Conservation (phyloP, 2,113 vertebrate species). For the Dipodomys spectabilis region DNA sequence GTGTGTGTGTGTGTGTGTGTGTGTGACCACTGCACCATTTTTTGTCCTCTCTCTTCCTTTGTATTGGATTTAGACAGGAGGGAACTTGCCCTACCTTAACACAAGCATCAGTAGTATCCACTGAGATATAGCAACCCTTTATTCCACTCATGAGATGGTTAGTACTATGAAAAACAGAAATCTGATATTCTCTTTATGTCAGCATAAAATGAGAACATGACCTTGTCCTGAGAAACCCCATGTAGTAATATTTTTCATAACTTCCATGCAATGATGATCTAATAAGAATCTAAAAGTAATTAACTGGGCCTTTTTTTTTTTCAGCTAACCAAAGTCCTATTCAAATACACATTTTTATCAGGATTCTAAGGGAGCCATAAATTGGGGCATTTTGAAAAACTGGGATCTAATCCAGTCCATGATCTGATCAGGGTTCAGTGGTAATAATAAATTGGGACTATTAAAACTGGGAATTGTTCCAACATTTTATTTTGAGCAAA, state of each 20-base stretch:
- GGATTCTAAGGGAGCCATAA: conserved; percentile 87
- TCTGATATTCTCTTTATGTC: conserved; percentile 83
- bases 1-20: too few relatives aligned
- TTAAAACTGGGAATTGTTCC: conserved; percentile 89
- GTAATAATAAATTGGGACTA: conserved; percentile 91
- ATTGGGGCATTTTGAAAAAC: conserved; percentile 89
- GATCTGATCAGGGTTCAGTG: conserved; percentile 91
- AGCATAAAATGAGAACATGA: conserved; percentile 84
- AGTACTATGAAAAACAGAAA: conserved; percentile 83
- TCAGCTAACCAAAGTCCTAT: conserved; percentile 85
- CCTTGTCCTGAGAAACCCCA: conserved; percentile 84
- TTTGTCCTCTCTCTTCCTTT: not conserved
- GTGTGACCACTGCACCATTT: not conserved
- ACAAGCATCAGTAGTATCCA: conserved; percentile 79
- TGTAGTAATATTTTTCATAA: conserved; percentile 85
- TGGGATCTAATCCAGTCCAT: conserved; percentile 88
- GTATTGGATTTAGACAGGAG: not conserved
- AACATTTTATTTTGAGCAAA: conserved; percentile 88
- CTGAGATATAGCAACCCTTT: conserved; percentile 72
- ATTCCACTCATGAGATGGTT: conserved; percentile 78
- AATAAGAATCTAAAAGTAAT: conserved; percentile 90
- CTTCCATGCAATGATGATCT: conserved; percentile 84
- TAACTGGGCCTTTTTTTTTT: conserved; percentile 84
- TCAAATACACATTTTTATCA: conserved; percentile 89
- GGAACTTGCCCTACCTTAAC: conserved; percentile 67